Evolutionary conservation across 2,888 invertebrate species (phyloP), one percentile per base, ranked within the genome.

Genomic region (Gandaritis pyraliata): DNA sequence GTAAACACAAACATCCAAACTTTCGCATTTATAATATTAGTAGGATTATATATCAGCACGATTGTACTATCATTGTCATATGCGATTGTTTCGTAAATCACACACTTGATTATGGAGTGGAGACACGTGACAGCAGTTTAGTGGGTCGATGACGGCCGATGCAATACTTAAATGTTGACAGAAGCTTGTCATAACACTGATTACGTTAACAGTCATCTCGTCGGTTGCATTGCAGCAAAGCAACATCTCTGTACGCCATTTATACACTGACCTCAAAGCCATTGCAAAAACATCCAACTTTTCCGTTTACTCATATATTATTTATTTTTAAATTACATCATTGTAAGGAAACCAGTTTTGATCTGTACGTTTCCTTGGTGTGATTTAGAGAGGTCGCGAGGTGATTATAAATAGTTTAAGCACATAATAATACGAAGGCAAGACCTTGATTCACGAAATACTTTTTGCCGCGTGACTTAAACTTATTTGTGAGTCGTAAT

Each of bases 111-210:
- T 23, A 23, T 39, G 50, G 39, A 23, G 46, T 50, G 30, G 46
- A 45, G 43, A 39, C 51, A 65, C 73, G 72, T 75, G 71, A 74
- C 67, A 51, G 49, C 62, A 53, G 13, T 49, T 60, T 61, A 72
- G 69, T 71, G 69, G 69, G 69, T 66, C 69, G 69, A 63, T 72
- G 75, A 75, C 71, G 69, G 74, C 73, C 71, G 70, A 69, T 65
- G 71, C 69, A 72, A 68, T 52, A 61, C 61, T 41, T 54, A 60
- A 60, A 33, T 66, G 70, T 69, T 71, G 66, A 70, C 72, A 66
- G 58, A 65, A 64, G 58, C 58, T 48, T 68, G 65, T 58, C 63
- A 68, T 64, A n/a, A 56, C n/a, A 33, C 15, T 53, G 57, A 46
- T 50, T 53, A 57, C 43, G 38, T 46, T 58, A 49, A 29, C 30